phyloP scores from a whole-genome alignment of 2,888 invertebrate species.

The Trachelus stipa region DNA sequence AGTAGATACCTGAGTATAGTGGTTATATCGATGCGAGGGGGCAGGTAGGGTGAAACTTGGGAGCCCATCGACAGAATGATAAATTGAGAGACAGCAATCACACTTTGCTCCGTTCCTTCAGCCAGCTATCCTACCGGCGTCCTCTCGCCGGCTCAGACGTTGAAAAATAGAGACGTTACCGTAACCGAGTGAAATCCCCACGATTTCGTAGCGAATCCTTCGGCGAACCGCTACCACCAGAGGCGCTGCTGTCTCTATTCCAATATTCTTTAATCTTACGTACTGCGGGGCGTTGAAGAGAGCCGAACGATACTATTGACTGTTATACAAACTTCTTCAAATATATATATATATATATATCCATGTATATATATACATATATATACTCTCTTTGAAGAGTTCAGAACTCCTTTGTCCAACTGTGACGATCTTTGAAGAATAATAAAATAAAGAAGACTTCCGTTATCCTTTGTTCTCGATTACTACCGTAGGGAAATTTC shows the following conservation, averaged over 20 bases:
- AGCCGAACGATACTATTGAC: too few relatives aligned
- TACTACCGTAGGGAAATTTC: background rate
- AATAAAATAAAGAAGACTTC: background rate
- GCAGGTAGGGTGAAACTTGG: background rate
- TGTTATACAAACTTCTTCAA: too few relatives aligned
- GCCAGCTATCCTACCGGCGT: background rate
- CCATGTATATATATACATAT: too few relatives aligned
- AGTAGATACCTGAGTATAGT: too few relatives aligned
- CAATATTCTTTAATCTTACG: too few relatives aligned
- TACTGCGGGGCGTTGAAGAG: too few relatives aligned
- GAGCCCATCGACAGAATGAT: conserved; percentile 5
- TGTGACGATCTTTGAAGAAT: background rate
- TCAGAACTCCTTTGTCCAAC: background rate
- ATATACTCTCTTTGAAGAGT: background rate
- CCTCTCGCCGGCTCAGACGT: background rate
- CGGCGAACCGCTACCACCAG: background rate
- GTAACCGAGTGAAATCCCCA: conserved; percentile 3
- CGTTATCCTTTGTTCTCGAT: background rate
- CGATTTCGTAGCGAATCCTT: background rate
- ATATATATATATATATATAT: too few relatives aligned
- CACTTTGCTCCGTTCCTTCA: background rate
- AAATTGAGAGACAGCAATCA: conserved; percentile 8
- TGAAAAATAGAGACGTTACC: conserved; percentile 4
- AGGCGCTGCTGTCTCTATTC: background rate
- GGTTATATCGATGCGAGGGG: too few relatives aligned